Evolutionary conservation across 2,888 invertebrate genomes (phyloP).

Genomic region (Cataglyphis cursor): DNA sequence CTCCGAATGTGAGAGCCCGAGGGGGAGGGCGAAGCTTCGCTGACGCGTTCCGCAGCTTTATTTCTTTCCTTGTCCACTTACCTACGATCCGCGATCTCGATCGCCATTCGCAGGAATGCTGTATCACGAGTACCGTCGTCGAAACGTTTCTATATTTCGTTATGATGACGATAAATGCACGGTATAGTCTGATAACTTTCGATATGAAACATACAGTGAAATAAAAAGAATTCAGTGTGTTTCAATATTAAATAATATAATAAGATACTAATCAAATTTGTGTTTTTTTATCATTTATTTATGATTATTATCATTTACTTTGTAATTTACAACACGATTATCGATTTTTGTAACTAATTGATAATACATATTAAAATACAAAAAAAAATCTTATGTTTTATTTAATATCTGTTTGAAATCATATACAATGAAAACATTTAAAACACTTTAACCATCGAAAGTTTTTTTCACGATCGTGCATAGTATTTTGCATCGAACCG

Average conservation of each 20-base stretch:
- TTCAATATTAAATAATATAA: background rate
- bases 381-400: background rate
- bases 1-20: constrained; percentile 54
- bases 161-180: background rate
- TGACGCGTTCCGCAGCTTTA: constrained; percentile 37
- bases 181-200: background rate
- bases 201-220: background rate
- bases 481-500: background rate
- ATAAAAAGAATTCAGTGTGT: too few relatives aligned
- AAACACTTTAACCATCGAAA: background rate
- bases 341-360: background rate
- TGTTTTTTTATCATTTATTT: background rate
- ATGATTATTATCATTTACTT: constrained; percentile 9
- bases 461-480: background rate
- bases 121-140: background rate
- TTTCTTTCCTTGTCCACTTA: constrained; percentile 23
- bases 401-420: background rate
- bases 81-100: background rate
- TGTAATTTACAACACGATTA: background rate
- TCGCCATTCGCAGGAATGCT: background rate
- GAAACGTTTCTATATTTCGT: background rate
- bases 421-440: background rate
- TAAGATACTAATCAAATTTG: background rate
- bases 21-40: constrained; percentile 24
- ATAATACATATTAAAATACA: background rate